Evolutionary conservation across 2,797 vertebrate species (phyloP), one percentile per base, ranked within the genome.

Genomic region (Gymnoscopelus braueri): DNA sequence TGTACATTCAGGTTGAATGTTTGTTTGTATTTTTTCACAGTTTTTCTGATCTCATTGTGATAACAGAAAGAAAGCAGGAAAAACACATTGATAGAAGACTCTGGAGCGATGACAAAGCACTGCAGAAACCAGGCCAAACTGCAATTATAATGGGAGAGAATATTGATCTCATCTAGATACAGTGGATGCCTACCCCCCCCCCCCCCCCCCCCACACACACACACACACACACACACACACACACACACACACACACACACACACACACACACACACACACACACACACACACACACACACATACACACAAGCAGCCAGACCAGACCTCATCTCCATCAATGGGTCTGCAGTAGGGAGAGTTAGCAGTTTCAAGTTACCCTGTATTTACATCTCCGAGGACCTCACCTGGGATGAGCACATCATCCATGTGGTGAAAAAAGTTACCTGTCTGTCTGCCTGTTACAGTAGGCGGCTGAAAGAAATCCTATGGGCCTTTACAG

Each of bases 121-220:
- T 5, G 55, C 61, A 59, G 52, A 82, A 85, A 86, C 57, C 70
- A 79, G 87, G 85, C 71, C 83, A 71, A 53, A n/a, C 65, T 72
- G 56, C 50, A 79, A 66, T 80, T 71, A 82, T 74, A 53, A 78
- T 39, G 14, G 67, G 48, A 35, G 61, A 12, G 19, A 52, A 11
- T 77, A 88, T 87, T 71, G 82, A 89, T 88, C 74, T 63, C 1
- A 72, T 78, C 64, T 75, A 83, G 62, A 65, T 32, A 5, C 66
- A 58, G 63, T 10, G 57, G 57, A 55, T 66, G 69, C 59, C 67
- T 69, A 54, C 13, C 13, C 60, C 19, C 24, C 53, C 0, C 53
- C 8, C 19, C 12, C 19, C 1, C 19, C 1, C n/a, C 6, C 53
- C 12, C 53, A 55, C 70, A 78, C 56, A 60, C 71, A 64, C 60